Conservation (phyloP, 2,113 vertebrate species). For the Ictalurus punctatus region DNA sequence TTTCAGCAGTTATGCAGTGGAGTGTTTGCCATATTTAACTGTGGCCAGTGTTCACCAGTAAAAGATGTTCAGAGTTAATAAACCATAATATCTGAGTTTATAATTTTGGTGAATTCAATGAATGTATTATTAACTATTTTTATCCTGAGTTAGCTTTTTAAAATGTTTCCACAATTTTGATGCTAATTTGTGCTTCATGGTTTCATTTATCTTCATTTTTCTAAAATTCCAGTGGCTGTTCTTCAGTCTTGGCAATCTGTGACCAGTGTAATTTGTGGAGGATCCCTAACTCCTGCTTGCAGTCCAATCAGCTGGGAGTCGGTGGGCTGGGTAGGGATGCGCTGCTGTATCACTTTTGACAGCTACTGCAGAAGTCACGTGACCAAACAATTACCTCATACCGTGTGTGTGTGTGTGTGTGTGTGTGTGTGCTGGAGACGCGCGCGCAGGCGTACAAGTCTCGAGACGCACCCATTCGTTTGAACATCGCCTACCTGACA, state of each 20-base stretch:
- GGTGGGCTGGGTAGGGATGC: slow-evolving; percentile 59
- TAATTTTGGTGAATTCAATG: neutral
- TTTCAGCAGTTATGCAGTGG: neutral
- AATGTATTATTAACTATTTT: neutral
- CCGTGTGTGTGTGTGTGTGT: slow-evolving; percentile 57
- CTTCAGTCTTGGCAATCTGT: neutral
- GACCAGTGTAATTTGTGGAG: slow-evolving; percentile 59
- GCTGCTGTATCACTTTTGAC: slow-evolving; percentile 71
- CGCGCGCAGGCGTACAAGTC: slow-evolving; percentile 43
- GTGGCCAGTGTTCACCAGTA: neutral
- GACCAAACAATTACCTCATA: slow-evolving; percentile 81
- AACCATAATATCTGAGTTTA: neutral
- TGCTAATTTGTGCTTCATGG: neutral
- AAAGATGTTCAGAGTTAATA: neutral
- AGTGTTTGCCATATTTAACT: neutral
- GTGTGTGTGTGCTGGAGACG: slow-evolving; percentile 24
- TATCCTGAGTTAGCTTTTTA: neutral
- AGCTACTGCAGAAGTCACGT: slow-evolving; percentile 78
- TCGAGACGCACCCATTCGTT: slow-evolving; percentile 46
- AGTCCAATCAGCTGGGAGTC: slow-evolving; percentile 69
- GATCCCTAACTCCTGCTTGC: slow-evolving; percentile 62
- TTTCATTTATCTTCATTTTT: neutral
- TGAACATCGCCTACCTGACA: slow-evolving; percentile 17
- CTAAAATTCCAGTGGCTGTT: neutral
- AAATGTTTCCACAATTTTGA: neutral